phyloP scores from a whole-genome alignment of 2,888 invertebrate genomes.

The Heteromurus nitidus region DNA sequence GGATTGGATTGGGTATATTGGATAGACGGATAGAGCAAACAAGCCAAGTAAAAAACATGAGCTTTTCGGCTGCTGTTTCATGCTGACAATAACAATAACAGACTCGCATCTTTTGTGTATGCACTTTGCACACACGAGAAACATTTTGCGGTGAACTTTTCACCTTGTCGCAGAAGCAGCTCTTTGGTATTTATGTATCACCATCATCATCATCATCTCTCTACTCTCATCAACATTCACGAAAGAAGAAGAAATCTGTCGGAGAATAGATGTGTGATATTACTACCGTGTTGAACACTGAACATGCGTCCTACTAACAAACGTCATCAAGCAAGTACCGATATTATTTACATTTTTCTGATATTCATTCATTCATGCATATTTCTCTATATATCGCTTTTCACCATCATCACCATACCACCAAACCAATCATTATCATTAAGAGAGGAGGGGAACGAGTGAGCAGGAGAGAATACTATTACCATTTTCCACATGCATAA shows the following conservation, averaged over 20 bases:
- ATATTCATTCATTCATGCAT: constrained; percentile 24
- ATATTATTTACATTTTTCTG: constrained; percentile 23
- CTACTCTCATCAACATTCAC: neutral
- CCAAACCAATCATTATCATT: constrained; percentile 3
- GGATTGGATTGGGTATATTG: too few relatives aligned
- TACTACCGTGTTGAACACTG: neutral
- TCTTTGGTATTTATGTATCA: constrained; percentile 30
- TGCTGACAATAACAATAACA: neutral
- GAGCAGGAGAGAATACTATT: too few relatives aligned
- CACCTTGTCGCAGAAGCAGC: constrained; percentile 38
- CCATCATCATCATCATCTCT: constrained; percentile 18
- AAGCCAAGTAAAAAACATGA: neutral
- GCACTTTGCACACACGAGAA: neutral
- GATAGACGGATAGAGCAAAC: too few relatives aligned
- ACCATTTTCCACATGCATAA: too few relatives aligned
- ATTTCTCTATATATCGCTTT: neutral
- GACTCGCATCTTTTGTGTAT: too few relatives aligned
- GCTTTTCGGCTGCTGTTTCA: constrained; percentile 1
- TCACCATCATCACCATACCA: neutral
- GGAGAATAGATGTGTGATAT: too few relatives aligned
- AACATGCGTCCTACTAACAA: neutral
- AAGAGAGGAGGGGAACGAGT: too few relatives aligned
- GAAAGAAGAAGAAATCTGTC: neutral
- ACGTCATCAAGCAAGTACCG: constrained; percentile 3
- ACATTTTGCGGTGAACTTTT: constrained; percentile 51